Base-by-base conservation (phyloP, 2,113 vertebrate species). In the Bombycilla garrulus region DNA sequence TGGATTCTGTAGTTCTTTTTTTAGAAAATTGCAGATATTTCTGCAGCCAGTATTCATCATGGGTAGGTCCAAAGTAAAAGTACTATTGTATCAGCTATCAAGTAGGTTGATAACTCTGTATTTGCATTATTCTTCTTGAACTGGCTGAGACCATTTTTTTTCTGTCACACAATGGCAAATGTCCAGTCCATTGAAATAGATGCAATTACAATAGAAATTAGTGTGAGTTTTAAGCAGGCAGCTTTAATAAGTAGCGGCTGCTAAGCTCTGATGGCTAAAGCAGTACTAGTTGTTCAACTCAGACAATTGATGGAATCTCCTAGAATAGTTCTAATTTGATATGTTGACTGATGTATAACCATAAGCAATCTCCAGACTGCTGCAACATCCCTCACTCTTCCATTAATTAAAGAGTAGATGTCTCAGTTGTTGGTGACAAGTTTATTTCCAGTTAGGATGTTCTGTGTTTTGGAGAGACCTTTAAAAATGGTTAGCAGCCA, bases 181-280 rank as follows among this genome's bases (percentile, higher is more conserved):
- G 44, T 72, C 87, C 64, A 66, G 73, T 62, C 53, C 48, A 56
- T 62, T 56, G 56, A 88, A 93, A 95, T 6, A 81, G 64, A 77
- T 93, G 69, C 80, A 74, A 62, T 88, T 92, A 65, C 80, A 70
- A n/a, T 36, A 91, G 72, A 95, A 94, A 88, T 88, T 88, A 86
- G 47, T 58, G 64, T 66, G 85, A 92, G 62, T 90, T 96, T 92
- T 70, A 86, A 90, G 45, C 61, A 92, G 85, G 56, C 67, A 86
- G 72, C 62, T 86, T 74, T 86, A 86, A 74, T 82, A 83, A 90
- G 31, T 54, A 73, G 65, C 0, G 3, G 22, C 62, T 94, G 66
- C 62, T 91, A 36, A 90, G 23, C 42, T 67, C 12, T 57, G 74
- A 47, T 85, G 90, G 25, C 83, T 79, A 38, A 82, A 82, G 57